A percentile compares a stretch with the other conserved stretches of the same genome.
Conservation (phyloP, 2,888 invertebrate species). For the Beris chalybata region DNA sequence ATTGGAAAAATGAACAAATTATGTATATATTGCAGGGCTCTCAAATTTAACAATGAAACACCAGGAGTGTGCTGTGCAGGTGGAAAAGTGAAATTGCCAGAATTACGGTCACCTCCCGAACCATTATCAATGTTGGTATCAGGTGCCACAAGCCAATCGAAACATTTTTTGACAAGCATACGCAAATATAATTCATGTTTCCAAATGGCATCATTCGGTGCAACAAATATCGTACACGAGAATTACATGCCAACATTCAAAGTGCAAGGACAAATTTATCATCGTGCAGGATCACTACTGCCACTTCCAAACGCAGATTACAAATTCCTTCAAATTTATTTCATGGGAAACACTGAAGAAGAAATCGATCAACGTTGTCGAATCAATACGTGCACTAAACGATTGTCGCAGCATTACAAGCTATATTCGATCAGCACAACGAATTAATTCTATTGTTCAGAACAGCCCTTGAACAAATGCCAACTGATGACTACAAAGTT, state of each 20-base stretch:
- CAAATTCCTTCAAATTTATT: conserved; percentile 41
- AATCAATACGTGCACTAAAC: conserved; percentile 39
- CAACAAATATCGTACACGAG: conserved; percentile 38
- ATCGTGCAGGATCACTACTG: conserved; percentile 39
- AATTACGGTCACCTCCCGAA: conserved; percentile 49
- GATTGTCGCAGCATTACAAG: conserved; percentile 41
- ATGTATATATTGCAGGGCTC: conserved; percentile 48
- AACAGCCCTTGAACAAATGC: conserved; percentile 44
- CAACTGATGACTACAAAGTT: conserved; percentile 45
- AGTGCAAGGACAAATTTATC: conserved; percentile 42
- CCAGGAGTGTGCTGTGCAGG: conserved; percentile 52
- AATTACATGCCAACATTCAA: conserved; percentile 36
- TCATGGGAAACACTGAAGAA: conserved; percentile 39
- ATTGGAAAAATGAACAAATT: conserved; percentile 47
- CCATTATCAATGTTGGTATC: conserved; percentile 45
- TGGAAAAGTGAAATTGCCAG: conserved; percentile 51
- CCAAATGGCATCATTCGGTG: conserved; percentile 42
- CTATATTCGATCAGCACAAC: conserved; percentile 43
- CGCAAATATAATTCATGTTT: conserved; percentile 41
- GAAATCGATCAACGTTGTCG: conserved; percentile 40
- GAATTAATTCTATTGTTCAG: conserved; percentile 45
- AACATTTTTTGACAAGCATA: conserved; percentile 39
- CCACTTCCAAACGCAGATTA: conserved; percentile 32
- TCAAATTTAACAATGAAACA: conserved; percentile 49
- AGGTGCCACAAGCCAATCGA: conserved; percentile 41